Evolutionary conservation across 2,113 vertebrate genomes (phyloP).

Genomic region (Thunnus maccoyii): DNA sequence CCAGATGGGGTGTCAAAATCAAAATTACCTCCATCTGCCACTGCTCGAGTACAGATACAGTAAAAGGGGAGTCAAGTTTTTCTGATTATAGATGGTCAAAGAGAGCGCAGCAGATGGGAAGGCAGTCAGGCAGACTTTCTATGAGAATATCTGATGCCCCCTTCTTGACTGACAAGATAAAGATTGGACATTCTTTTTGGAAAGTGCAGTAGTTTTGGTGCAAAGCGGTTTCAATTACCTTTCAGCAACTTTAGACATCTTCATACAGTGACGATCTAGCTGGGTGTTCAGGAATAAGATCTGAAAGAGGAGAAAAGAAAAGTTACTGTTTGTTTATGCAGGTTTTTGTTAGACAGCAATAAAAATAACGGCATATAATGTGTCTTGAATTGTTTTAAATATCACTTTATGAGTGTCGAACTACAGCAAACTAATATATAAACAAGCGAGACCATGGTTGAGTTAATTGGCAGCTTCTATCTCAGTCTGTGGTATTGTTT

Average conservation of each 20-base stretch:
- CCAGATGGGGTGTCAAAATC: not conserved
- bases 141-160: not conserved
- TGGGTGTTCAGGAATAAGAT: slow-evolving; percentile 95
- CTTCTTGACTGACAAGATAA: not conserved
- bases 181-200: not conserved
- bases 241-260: slow-evolving; percentile 99
- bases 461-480: not conserved
- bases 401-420: too few species aligned
- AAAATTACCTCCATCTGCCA: not conserved
- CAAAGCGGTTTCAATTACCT: slow-evolving; percentile 83
- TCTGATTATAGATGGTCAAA: slow-evolving; percentile 32
- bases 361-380: not conserved
- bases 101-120: slow-evolving; percentile 20
- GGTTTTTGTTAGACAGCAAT: not conserved
- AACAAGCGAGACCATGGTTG: slow-evolving; percentile 2
- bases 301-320: slow-evolving; percentile 76
- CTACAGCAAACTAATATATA: not conserved
- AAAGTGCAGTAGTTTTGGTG: not conserved
- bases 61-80: not conserved
- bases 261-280: slow-evolving; percentile 98
- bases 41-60: slow-evolving; percentile 10
- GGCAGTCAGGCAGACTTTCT: not conserved
- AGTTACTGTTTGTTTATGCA: not conserved
- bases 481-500: not conserved
- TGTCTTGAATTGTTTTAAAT: too few species aligned